Conservation (phyloP, 2,888 invertebrate genomes). For the Reticulitermes lucifugus region DNA sequence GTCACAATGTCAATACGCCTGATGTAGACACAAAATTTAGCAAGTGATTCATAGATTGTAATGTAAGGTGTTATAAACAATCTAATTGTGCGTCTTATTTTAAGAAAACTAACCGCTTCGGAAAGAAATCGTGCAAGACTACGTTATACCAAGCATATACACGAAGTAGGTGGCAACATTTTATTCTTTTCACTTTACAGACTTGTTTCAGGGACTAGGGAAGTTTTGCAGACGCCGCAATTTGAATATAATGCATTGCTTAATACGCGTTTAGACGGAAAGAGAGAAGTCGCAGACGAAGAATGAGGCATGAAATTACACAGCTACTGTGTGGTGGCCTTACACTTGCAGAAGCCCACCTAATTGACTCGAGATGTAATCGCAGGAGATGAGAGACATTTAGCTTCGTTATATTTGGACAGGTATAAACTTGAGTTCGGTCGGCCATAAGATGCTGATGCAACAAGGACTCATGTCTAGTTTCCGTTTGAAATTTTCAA, state of each 20-base stretch:
- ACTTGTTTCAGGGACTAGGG: not conserved
- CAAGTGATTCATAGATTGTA: no score
- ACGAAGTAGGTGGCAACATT: no score
- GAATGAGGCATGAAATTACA: not conserved
- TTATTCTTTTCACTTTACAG: not conserved
- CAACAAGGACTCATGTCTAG: no score
- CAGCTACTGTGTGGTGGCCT: not conserved
- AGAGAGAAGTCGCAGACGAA: not conserved
- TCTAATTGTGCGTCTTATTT: no score
- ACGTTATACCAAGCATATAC: no score
- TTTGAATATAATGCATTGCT: not conserved
- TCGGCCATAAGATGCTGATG: no score
- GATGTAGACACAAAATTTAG: no score
- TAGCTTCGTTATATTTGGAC: slow-evolving; percentile 10
- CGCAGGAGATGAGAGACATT: slow-evolving; percentile 10
- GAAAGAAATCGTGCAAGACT: no score
- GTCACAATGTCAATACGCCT: no score
- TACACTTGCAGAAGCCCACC: not conserved
- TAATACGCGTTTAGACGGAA: not conserved
- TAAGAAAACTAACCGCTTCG: no score
- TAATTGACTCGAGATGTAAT: not conserved
- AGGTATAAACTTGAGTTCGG: not conserved
- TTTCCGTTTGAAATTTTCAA: no score
- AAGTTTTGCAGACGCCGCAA: not conserved
- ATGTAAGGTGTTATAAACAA: no score